Evolutionary conservation across 2,888 invertebrate species (phyloP), one percentile per base, ranked within the genome.

Genomic region (Drosophila meridionalis): DNA sequence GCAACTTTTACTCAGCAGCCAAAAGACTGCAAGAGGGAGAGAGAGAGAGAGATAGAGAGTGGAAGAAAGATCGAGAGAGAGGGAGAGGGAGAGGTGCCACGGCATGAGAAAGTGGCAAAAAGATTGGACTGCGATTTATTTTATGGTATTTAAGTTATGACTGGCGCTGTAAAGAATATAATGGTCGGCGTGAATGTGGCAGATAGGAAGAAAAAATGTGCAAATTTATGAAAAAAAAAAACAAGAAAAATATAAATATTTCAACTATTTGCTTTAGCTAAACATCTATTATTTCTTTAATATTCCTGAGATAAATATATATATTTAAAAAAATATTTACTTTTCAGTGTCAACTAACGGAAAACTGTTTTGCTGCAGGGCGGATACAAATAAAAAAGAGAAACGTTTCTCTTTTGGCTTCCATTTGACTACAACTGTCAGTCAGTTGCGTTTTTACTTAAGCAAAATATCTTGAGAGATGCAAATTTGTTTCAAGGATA

Each of bases 401-500:
- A 52, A 66, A 61, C 69, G 68, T 61, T 73, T 76, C 61, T 67
- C 57, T 69, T 12, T 50, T 30, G 59, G 30, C 12, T 64, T 61
- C 40, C 34, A 71, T 73, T 74, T 58, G 69, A 74, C 76, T 69
- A 77, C 74, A 85, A 61, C 77, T 82, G 83, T 77, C 88, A 83
- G 76, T 81, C 75, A 79, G 60, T 52, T 68, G 68, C 56, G 63
- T 63, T 78, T 73, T 66, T 60, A 73, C 81, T 78, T 69, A 50
- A 43, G 36, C 52, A 40, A 52, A 52, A 61, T 58, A 55, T 63
- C 48, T 26, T 48, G 60, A 68, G 56, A 82, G 80, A 79, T 76
- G 85, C 73, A 78, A 79, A 76, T 82, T 74, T 69, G 55, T 79
- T 89, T 77, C 89, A 87, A 87, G 89, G 84, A 87, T 89, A 82